Conservation (phyloP, 2,888 invertebrate species). For the Crocallis elinguaria region DNA sequence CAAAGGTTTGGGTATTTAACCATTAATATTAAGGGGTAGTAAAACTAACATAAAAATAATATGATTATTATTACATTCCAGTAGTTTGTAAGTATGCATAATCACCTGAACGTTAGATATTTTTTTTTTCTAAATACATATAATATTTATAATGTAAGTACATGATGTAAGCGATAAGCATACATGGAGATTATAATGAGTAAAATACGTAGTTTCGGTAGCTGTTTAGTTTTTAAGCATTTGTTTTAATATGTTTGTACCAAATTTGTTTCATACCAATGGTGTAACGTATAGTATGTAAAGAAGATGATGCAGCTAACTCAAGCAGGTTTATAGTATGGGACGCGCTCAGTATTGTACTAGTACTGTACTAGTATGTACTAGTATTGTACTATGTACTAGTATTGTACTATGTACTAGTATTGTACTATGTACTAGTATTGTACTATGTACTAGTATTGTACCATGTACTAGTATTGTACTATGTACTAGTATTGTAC, state of each 20-base stretch:
- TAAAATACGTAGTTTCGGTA: constrained; percentile 71
- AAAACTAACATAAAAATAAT: constrained; percentile 70
- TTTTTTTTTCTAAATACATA: constrained; percentile 51
- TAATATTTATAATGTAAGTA: constrained; percentile 36
- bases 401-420: no score
- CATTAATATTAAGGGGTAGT: constrained; percentile 73
- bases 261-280: constrained; percentile 83
- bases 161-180: constrained; percentile 39
- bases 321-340: constrained; percentile 13
- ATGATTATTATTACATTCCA: constrained; percentile 72
- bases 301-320: constrained; percentile 52
- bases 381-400: no score
- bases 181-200: constrained; percentile 70
- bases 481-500: no score
- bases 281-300: constrained; percentile 71
- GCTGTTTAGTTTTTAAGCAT: constrained; percentile 73
- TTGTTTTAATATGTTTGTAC: constrained; percentile 68
- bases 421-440: no score
- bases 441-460: no score
- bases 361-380: neutral
- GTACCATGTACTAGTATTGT: no score
- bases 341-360: constrained; percentile 13
- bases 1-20: constrained; percentile 79
- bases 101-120: constrained; percentile 51
- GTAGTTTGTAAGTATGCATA: constrained; percentile 69